Conservation (phyloP, 2,888 invertebrate genomes). For the Acleris emargana region DNA sequence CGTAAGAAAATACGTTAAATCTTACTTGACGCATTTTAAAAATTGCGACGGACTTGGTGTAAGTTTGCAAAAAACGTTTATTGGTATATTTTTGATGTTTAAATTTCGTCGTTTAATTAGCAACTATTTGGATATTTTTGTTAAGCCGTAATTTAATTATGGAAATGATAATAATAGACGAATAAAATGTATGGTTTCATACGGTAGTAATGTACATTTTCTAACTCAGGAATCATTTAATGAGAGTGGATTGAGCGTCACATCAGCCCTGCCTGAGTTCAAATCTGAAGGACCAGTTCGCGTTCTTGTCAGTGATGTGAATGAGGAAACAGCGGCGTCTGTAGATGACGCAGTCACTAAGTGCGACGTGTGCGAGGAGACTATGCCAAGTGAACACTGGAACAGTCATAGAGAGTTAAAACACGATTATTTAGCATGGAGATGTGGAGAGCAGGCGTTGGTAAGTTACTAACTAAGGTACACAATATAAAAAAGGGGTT, state of each 20-base stretch:
- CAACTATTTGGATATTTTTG: too few species aligned
- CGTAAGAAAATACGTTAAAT: constrained; percentile 40
- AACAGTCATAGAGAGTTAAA: constrained; percentile 50
- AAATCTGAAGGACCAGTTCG: background rate
- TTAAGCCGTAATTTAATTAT: too few species aligned
- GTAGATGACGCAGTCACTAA: constrained; percentile 28
- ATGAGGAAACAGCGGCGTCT: background rate
- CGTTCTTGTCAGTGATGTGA: background rate
- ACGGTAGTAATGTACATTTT: too few species aligned
- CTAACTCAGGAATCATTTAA: background rate
- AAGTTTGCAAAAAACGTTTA: background rate
- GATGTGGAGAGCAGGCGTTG: constrained; percentile 51
- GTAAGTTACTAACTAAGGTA: constrained; percentile 38
- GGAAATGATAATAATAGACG: too few species aligned
- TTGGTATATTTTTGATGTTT: too few species aligned
- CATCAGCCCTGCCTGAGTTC: background rate
- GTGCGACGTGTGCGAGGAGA: constrained; percentile 52
- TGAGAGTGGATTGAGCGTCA: background rate
- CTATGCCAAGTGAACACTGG: constrained; percentile 47
- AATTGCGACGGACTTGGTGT: constrained; percentile 30
- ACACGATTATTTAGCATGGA: constrained; percentile 65
- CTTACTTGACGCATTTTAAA: constrained; percentile 38
- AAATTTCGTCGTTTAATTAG: too few species aligned
- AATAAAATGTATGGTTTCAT: too few species aligned
- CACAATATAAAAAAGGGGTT: too few species aligned